phyloP scores from a whole-genome alignment of 2,888 invertebrate species.

The Leptopilina syphax region DNA sequence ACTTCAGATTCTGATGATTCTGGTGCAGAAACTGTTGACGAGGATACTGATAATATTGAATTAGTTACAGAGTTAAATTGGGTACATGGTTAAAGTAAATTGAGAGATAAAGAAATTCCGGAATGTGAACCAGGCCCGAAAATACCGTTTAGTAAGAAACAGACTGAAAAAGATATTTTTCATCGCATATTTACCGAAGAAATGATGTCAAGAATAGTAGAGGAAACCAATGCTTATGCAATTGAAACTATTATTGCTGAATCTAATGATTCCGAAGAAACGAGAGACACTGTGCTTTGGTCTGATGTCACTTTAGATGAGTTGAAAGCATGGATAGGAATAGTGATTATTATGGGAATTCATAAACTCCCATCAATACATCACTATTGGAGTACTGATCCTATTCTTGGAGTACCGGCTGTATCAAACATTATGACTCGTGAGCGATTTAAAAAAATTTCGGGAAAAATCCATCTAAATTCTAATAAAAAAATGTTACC shows the following conservation, averaged over 20 bases:
- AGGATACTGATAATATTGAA: background rate
- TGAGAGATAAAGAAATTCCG: background rate
- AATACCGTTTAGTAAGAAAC: background rate
- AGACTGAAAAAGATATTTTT: background rate
- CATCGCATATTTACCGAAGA: background rate
- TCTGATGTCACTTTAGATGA: too few species aligned
- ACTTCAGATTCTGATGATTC: background rate
- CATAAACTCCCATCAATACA: background rate
- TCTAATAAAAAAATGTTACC: background rate
- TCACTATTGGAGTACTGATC: conserved; percentile 3
- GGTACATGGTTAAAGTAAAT: background rate
- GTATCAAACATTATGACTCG: background rate
- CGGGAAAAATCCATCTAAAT: background rate
- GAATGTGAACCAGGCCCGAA: background rate
- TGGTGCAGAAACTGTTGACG: background rate
- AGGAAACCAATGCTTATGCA: background rate
- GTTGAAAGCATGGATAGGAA: too few species aligned
- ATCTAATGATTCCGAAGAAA: background rate
- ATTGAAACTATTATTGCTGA: background rate
- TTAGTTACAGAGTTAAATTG: background rate
- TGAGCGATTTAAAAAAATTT: conserved; percentile 4
- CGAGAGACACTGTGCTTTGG: background rate
- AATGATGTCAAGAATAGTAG: background rate
- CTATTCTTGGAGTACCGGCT: conserved; percentile 2
- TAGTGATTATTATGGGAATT: conserved; percentile 9